phyloP scores from a whole-genome alignment of 2,113 vertebrate genomes.

The Mastomys coucha region DNA sequence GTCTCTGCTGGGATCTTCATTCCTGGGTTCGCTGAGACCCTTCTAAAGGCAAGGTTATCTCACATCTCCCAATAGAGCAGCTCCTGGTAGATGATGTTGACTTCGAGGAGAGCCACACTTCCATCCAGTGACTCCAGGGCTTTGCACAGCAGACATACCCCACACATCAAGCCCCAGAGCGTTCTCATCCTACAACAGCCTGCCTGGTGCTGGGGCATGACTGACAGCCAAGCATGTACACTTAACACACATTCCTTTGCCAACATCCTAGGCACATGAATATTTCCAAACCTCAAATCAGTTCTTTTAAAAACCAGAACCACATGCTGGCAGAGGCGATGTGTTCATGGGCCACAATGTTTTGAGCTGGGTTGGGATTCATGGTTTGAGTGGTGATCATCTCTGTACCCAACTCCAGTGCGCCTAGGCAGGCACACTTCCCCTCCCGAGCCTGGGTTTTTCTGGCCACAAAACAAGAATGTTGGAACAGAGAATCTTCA shows the following conservation, averaged over 20 bases:
- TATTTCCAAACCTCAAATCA: slow-evolving; percentile 69
- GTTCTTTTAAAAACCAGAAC: slow-evolving; percentile 69
- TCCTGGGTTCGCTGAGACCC: not conserved
- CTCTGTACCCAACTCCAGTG: rapidly evolving
- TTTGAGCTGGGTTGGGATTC: not conserved
- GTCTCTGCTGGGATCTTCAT: not conserved
- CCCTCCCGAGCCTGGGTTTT: not conserved
- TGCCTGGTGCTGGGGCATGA: slow-evolving; percentile 49
- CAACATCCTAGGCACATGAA: slow-evolving; percentile 49
- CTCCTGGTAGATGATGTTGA: not conserved
- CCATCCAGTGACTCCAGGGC: not conserved
- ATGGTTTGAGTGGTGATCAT: not conserved
- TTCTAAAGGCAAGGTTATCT: not conserved
- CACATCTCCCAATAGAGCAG: not conserved
- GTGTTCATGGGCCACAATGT: not conserved
- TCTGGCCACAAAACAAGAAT: not conserved
- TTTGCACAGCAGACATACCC: not conserved
- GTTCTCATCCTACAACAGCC: slow-evolving; percentile 34
- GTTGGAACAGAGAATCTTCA: not conserved
- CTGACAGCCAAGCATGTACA: slow-evolving; percentile 52
- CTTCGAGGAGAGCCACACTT: rapidly evolving
- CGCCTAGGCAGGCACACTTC: not conserved
- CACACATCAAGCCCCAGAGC: not conserved
- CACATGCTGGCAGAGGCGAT: slow-evolving; percentile 36
- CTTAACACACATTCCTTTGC: slow-evolving; percentile 61